Base-by-base conservation (phyloP, 2,888 invertebrate species). In the Drosophila sordidula region DNA sequence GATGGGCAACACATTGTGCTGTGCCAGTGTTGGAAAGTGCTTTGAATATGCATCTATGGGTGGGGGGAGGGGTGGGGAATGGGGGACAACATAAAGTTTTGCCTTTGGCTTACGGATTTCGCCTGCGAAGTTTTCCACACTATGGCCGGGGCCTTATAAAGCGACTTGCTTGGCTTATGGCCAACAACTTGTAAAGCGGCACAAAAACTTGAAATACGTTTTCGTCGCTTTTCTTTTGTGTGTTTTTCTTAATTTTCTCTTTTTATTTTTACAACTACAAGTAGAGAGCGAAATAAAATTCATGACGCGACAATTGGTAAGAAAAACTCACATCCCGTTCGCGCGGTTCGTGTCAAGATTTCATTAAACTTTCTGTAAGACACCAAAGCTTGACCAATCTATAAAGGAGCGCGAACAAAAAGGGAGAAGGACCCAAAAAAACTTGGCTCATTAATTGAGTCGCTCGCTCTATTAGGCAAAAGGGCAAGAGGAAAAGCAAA, bases 371-470 rank as follows among this genome's bases (percentile, higher is more conserved):
- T 75, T 74, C 65, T 29, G 56, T 38, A 64, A 61, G 58, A 76
- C 74, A 70, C 62, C 80, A 66, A 86, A 70, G 88, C 80, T 56
- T 71, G 67, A 51, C 59, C 88, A 82, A 82, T 76, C 57, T 70
- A 57, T 70, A 68, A 58, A 50, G 55, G 42, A 18, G 26, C 18
- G n/a, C 44, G 4, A 29, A 29, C 52, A 14, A 44, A 52, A 46
- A 62, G 38, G 32, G 11, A 2, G 11, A 12, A 34, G 34, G 34
- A 34, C 34, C 12, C 34, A 58, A 55, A 50, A 70, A 84, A 89
- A 70, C 85, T 80, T 89, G 75, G 52, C 81, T 89, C 87, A 89
- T 87, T 87, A 89, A 84, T 87, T 89, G 84, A 89, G 84, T 76
- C 72, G 75, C 71, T 77, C 78, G 79, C 72, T 75, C 80, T 69